Evolutionary conservation across 2,888 invertebrate species (phyloP), one percentile per base, ranked within the genome.

Genomic region (Archips xylosteana): DNA sequence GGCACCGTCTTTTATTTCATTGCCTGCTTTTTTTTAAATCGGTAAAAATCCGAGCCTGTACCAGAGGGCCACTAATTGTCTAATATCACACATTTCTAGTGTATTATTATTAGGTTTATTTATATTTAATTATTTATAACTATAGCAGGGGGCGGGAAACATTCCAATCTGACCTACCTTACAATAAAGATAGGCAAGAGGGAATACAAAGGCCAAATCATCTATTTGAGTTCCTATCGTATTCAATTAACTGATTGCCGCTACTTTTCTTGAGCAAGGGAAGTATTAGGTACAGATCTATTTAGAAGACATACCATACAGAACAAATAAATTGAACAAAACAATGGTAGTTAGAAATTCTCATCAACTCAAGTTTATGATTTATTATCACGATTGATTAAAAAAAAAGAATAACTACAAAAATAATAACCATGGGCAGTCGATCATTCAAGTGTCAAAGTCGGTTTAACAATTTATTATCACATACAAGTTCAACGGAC

Each of bases 51-150:
- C 51, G 45, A 57, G 23, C 59, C 8, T 57, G 64, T 74, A 65
- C 70, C 78, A 73, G 79, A 86, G 87, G 86, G 81, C 78, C 79
- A 79, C 79, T 79, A 75, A 83, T 82, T 83, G 77, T 83, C 89
- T 89, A 89, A 87, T 89, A 90, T 90, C 90, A 90, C 90, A 87
- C 89, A 80, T 86, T 85, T 80, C 83, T 85, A 86, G 79, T 83
- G 82, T 82, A 79, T 81, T 80, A 81, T 78, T 78, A 75, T 76
- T 79, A 78, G n/a, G 45, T 72, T 51, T 60, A 66, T 63, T 70
- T 68, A 70, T 62, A 34, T 63, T 57, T 57, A 51, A 32, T 71
- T 63, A 69, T 23, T n/a, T 42, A n/a, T 36, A 42, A 62, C 36
- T 62, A 39, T 61, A 62, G 64, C 32, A 34, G 63, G 63, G 34